Evolutionary conservation across 2,113 vertebrate genomes (phyloP).

Genomic region (Rhinogobius similis): DNA sequence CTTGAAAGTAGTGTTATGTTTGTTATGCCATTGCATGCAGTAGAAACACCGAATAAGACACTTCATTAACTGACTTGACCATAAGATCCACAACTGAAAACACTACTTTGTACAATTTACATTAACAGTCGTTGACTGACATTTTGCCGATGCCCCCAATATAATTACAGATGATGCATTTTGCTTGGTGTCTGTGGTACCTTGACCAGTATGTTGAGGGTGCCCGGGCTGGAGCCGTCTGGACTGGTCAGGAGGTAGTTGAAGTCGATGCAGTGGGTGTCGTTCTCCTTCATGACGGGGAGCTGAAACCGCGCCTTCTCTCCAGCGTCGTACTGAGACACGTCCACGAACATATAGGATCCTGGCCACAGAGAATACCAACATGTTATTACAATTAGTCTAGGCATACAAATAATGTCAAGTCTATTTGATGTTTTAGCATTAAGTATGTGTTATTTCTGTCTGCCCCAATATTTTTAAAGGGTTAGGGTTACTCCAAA

Average conservation of each 20-base stretch:
- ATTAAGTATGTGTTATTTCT: not conserved
- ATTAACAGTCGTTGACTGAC: too few relatives aligned
- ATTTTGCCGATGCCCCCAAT: not conserved
- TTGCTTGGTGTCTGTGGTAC: conserved; percentile 28
- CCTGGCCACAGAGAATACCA: conserved; percentile 71
- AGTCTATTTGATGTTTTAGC: not conserved
- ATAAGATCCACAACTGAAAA: too few relatives aligned
- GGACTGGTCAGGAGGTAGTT: conserved; percentile 92
- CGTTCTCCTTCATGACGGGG: conserved; percentile 97
- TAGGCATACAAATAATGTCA: not conserved
- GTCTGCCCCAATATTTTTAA: not conserved
- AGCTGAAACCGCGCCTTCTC: conserved; percentile 93
- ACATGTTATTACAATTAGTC: conserved; percentile 12
- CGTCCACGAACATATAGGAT: conserved; percentile 96
- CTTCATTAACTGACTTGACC: too few relatives aligned
- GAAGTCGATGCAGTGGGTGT: conserved; percentile 98
- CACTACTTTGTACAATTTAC: too few relatives aligned
- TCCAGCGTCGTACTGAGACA: conserved; percentile 88
- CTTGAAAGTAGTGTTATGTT: too few relatives aligned
- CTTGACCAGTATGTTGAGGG: conserved; percentile 91
- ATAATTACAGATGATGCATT: not conserved
- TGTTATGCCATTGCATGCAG: too few relatives aligned
- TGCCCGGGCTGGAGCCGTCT: conserved; percentile 87
- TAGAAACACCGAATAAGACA: too few relatives aligned
- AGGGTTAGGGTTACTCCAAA: not conserved